phyloP scores from a whole-genome alignment of 1,140 invertebrate species.

The Papilio xuthus region DNA sequence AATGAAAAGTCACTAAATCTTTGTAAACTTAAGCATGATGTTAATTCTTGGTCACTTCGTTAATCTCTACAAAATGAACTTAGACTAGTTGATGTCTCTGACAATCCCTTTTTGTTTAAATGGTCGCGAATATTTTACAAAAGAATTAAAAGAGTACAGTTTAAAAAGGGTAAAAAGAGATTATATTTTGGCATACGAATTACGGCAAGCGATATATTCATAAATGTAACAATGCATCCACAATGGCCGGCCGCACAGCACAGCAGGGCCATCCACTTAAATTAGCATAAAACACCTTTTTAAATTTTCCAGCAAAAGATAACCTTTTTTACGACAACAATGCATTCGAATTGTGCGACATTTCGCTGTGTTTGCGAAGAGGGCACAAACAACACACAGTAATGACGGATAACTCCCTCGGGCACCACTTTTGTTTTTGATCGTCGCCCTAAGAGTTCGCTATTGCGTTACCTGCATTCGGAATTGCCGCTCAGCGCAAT shows the following conservation, averaged over 20 bases:
- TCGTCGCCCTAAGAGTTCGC: conserved; percentile 30
- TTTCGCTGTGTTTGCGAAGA: background rate
- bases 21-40: background rate
- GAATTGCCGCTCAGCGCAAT: conserved; percentile 11
- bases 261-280: conserved; percentile 1
- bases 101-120: background rate
- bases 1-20: background rate
- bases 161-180: background rate
- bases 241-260: background rate
- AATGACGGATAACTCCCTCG: conserved; percentile 32
- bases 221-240: conserved; percentile 17
- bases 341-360: conserved; percentile 32
- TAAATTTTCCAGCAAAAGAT: conserved; percentile 4
- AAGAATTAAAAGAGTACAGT: background rate
- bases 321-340: conserved; percentile 34
- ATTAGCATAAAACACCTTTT: conserved; percentile 33
- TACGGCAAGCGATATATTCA: background rate
- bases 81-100: background rate
- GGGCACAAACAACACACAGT: background rate
- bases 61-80: background rate
- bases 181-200: conserved; percentile 1
- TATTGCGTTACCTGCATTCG: conserved; percentile 22
- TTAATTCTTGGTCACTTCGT: background rate
- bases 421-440: conserved; percentile 29
- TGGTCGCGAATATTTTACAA: background rate